Conservation (phyloP, 2,888 invertebrate genomes). For the Diarsia dahlii region DNA sequence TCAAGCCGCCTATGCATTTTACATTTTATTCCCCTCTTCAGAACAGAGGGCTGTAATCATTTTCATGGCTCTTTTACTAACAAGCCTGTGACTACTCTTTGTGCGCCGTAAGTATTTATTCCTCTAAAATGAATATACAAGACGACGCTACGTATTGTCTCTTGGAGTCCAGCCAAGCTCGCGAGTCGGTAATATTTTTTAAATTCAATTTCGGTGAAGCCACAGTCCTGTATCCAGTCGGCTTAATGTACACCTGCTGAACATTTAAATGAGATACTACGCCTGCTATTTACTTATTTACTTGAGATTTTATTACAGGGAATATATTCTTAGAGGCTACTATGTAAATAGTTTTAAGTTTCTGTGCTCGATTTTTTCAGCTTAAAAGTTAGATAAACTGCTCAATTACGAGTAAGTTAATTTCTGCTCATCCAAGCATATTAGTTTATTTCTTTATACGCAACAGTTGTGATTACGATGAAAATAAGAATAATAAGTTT, state of each 20-base stretch:
- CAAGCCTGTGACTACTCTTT: conserved; percentile 74
- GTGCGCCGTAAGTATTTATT: conserved; percentile 82
- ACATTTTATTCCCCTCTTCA: conserved; percentile 24
- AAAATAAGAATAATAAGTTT: neutral
- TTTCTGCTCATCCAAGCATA: neutral
- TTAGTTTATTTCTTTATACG: neutral
- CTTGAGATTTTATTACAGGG: conserved; percentile 76
- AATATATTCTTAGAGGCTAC: conserved; percentile 56
- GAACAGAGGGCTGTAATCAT: conserved; percentile 38
- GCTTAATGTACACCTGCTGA: conserved; percentile 90
- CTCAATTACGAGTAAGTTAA: neutral
- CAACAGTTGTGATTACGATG: neutral
- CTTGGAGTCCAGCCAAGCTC: conserved; percentile 88
- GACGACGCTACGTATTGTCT: conserved; percentile 86
- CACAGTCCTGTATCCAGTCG: conserved; percentile 86
- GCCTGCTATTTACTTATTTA: conserved; percentile 79
- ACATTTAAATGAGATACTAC: conserved; percentile 88
- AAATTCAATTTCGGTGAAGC: conserved; percentile 90
- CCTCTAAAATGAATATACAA: conserved; percentile 88
- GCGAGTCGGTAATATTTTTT: conserved; percentile 89
- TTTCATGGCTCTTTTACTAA: conserved; percentile 68
- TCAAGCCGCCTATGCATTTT: conserved; percentile 4
- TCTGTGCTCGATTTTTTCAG: neutral
- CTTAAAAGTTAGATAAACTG: neutral
- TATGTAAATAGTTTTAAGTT: neutral